phyloP scores from a whole-genome alignment of 2,113 vertebrate species.

The Eublepharis macularius region DNA sequence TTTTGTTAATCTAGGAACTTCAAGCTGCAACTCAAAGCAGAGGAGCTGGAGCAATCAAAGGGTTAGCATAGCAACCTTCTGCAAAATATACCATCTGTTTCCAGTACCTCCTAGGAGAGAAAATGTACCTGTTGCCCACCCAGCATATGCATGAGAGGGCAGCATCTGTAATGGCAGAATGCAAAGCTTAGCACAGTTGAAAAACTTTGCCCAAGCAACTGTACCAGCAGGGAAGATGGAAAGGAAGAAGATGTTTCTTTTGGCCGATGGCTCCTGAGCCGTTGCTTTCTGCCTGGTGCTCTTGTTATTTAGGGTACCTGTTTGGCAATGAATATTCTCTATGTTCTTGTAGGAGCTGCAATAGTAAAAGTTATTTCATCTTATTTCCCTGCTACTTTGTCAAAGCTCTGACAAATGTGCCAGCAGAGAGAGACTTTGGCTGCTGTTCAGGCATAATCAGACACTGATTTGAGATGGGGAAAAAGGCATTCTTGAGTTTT shows the following conservation, averaged over 20 bases:
- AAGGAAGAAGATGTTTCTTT: background rate
- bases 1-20: background rate
- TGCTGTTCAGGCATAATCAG: conserved; percentile 50
- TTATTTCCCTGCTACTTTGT: conserved; percentile 26
- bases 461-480: conserved; percentile 31
- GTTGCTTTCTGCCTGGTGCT: background rate
- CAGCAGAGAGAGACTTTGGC: background rate
- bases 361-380: conserved; percentile 20
- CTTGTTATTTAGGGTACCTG: conserved; percentile 15
- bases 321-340: conserved; percentile 27
- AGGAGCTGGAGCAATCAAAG: background rate
- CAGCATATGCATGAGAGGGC: background rate
- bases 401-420: conserved; percentile 28
- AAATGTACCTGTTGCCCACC: background rate
- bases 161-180: background rate
- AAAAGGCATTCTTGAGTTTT: conserved; percentile 37
- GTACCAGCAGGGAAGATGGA: background rate
- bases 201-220: background rate
- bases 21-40: too few species aligned
- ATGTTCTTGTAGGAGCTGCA: background rate
- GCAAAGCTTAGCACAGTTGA: background rate
- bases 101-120: background rate
- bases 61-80: background rate
- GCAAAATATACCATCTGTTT: too few species aligned
- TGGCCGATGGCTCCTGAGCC: background rate